Percentiles rank a stretch among this genome's conserved stretches.
Evolutionary conservation across 1,140 invertebrate species (phyloP).

Genomic region (Cecropterus lyciades): DNA sequence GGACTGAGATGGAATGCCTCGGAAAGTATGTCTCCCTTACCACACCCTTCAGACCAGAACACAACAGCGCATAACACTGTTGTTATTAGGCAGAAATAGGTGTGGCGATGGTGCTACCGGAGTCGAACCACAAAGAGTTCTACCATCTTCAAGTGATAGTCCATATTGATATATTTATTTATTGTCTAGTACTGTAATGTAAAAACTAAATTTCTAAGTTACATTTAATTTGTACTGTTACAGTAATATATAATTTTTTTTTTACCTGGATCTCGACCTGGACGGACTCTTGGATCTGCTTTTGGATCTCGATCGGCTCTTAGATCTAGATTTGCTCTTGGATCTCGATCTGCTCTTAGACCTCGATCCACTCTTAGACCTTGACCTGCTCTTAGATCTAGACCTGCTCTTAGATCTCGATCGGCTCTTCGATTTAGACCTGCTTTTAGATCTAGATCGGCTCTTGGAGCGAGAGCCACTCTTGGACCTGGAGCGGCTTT

Average conservation of each 20-base stretch:
- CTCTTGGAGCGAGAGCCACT: constrained; percentile 79
- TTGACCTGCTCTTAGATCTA: constrained; percentile 46
- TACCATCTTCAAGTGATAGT: no score
- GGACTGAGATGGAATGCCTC: no score
- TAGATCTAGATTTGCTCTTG: constrained; percentile 51
- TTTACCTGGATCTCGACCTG: constrained; percentile 48
- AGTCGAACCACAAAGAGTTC: no score
- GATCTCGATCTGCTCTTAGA: constrained; percentile 34
- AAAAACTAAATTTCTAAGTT: neutral
- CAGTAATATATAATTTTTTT: no score
- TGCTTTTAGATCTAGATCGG: constrained; percentile 55
- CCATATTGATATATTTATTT: no score
- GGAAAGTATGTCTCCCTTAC: no score
- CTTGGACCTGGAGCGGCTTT: constrained; percentile 67
- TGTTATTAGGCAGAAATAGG: no score
- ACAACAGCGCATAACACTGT: no score
- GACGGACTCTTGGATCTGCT: constrained; percentile 37
- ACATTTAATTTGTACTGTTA: no score
- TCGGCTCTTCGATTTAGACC: constrained; percentile 61
- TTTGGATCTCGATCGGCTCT: constrained; percentile 45
- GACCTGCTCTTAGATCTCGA: constrained; percentile 58
- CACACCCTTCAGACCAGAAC: no score
- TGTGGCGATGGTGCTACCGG: no score
- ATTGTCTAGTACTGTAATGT: no score
- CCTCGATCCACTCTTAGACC: constrained; percentile 52